Evolutionary conservation across 2,888 invertebrate genomes (phyloP).

Genomic region (Ochropleura plecta): DNA sequence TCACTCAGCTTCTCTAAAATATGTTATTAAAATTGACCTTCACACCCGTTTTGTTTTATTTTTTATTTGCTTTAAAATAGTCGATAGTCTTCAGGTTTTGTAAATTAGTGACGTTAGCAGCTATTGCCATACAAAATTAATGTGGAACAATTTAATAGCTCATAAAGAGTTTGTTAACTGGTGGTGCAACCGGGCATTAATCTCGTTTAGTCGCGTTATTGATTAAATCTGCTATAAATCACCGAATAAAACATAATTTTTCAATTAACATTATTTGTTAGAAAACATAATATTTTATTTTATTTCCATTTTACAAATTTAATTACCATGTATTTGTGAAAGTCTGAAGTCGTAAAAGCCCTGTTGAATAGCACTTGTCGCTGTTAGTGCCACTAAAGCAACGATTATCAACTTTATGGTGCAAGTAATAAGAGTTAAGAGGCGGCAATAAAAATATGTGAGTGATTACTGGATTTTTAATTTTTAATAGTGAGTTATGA

Average conservation of each 20-base stretch:
- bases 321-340: slow-evolving; percentile 79
- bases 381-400: slow-evolving; percentile 78
- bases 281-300: slow-evolving; percentile 61
- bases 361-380: slow-evolving; percentile 76
- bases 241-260: slow-evolving; percentile 69
- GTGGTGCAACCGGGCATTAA: background rate
- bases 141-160: too few relatives aligned
- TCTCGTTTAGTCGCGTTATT: background rate
- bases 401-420: slow-evolving; percentile 76
- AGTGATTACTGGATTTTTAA: slow-evolving; percentile 37
- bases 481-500: slow-evolving; percentile 49
- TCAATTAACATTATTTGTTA: slow-evolving; percentile 60
- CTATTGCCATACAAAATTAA: too few relatives aligned
- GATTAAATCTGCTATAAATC: background rate
- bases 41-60: too few relatives aligned
- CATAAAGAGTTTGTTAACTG: too few relatives aligned
- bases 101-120: too few relatives aligned
- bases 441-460: slow-evolving; percentile 52
- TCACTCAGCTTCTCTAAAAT: too few relatives aligned
- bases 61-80: too few relatives aligned
- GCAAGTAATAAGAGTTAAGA: slow-evolving; percentile 66
- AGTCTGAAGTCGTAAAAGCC: slow-evolving; percentile 75
- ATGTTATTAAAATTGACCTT: too few relatives aligned
- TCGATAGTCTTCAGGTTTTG: too few relatives aligned
- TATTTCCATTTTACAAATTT: slow-evolving; percentile 72